These are phyloP conservation scores for Megaceryle maxima DNA, from an alignment of 2,113 vertebrate genomes.

Conservation along the genomic window DNA sequence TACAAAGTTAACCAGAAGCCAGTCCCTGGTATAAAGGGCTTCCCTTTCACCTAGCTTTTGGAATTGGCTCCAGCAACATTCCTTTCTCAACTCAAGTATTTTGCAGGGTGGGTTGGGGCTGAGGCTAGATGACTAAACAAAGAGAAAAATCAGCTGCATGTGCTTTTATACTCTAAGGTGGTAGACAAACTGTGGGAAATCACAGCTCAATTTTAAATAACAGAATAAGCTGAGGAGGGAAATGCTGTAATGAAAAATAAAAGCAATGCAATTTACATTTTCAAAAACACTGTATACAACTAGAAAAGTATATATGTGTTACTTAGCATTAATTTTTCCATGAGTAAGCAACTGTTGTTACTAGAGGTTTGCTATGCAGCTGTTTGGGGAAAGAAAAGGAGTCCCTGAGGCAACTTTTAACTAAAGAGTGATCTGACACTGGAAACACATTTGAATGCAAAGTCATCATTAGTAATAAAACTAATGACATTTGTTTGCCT, in stretches of 20 bases:
- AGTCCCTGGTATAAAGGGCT: background rate
- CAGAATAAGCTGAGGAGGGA: background rate
- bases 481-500: background rate
- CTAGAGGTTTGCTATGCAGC: background rate
- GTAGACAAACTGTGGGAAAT: background rate
- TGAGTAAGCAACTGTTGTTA: background rate
- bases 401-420: background rate
- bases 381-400: background rate
- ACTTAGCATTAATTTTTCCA: background rate
- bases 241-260: background rate
- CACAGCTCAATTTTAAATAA: background rate
- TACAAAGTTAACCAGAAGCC: background rate
- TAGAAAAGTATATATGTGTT: background rate
- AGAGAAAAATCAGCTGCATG: background rate
- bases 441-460: background rate
- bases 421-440: background rate
- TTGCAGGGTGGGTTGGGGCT: background rate
- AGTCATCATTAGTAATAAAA: background rate
- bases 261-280: background rate
- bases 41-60: background rate
- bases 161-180: background rate
- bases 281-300: background rate
- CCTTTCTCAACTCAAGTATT: background rate
- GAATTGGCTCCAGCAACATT: background rate
- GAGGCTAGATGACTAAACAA: background rate